Evolutionary conservation across 2,113 vertebrate species (phyloP).

Genomic region (Xerus inauris): DNA sequence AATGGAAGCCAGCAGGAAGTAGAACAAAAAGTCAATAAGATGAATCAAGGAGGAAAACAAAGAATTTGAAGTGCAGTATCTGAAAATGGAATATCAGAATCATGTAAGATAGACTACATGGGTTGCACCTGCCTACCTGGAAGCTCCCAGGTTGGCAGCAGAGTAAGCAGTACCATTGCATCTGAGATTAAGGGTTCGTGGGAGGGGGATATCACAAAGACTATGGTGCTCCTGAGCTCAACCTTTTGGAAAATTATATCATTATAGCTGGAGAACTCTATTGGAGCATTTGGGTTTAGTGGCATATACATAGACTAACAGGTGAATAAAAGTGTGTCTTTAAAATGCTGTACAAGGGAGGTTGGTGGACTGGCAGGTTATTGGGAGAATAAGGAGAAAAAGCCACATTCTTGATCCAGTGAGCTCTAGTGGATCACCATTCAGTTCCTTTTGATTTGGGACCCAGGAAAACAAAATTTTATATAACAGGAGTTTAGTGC

Average conservation of each 20-base stretch:
- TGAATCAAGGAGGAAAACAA: not conserved
- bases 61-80: not conserved
- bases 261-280: not conserved
- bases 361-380: not conserved
- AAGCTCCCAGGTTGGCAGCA: no score
- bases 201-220: not conserved
- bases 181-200: not conserved
- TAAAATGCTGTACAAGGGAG: not conserved
- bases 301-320: not conserved
- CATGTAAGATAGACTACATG: not conserved
- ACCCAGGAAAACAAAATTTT: not conserved
- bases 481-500: not conserved
- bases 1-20: not conserved
- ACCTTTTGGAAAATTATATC: not conserved
- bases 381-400: not conserved
- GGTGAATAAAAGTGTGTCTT: not conserved
- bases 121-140: not conserved
- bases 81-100: slow-evolving; percentile 14
- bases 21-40: not conserved
- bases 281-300: not conserved
- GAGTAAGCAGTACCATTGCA: accelerated
- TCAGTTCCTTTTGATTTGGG: not conserved
- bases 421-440: not conserved
- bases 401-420: not conserved
- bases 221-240: not conserved